Evolutionary conservation across 2,888 invertebrate genomes (phyloP), one percentile per base, ranked within the genome.

Genomic region (Calliscelio sp.): DNA sequence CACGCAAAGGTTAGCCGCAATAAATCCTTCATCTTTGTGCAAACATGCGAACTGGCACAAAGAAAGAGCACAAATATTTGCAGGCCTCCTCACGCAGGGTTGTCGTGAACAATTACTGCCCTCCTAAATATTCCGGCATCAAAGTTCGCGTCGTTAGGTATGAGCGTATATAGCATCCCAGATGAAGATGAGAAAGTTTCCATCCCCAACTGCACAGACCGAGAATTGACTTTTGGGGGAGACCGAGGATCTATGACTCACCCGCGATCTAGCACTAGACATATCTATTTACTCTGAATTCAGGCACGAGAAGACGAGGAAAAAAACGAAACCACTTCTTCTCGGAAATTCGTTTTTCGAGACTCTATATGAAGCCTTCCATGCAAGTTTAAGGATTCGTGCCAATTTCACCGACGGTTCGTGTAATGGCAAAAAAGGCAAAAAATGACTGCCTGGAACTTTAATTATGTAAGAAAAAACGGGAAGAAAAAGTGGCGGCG

Each of bases 101-200:
- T 84, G 80, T 66, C 80, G 84, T 79, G 80, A 84, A 81, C 84
- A 84, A 84, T 84, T 84, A 81, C 80, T 73, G 77, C 75, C 74
- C 71, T 75, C 32, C 75, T 65, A 70, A 84, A 84, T 79, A 80
- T 79, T 79, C 80, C 22, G 71, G 44, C 49, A 84, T 80, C 84
- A 75, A 80, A 75, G 79, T 79, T 80, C 77, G 73, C 66, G 61
- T 84, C 80, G 84, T 75, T 74, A 74, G 71, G 49, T 65, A 84
- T 66, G 75, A 70, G 44, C 65, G 51, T 44, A 68, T n/a, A n/a
- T 61, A 84, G 65, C 74, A n/a, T 51, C 71, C 49, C 57, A 70
- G 75, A 71, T 73, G 79, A 84, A 80, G 84, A 84, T 80, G 74
- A 75, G 63, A 74, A 84, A 80, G 61, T 80, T 71, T 80, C 66